Percentiles rank a stretch among this genome's conserved stretches.
Evolutionary conservation across 2,797 vertebrate species (phyloP).

Genomic region (Melanotaenia pygmaea): DNA sequence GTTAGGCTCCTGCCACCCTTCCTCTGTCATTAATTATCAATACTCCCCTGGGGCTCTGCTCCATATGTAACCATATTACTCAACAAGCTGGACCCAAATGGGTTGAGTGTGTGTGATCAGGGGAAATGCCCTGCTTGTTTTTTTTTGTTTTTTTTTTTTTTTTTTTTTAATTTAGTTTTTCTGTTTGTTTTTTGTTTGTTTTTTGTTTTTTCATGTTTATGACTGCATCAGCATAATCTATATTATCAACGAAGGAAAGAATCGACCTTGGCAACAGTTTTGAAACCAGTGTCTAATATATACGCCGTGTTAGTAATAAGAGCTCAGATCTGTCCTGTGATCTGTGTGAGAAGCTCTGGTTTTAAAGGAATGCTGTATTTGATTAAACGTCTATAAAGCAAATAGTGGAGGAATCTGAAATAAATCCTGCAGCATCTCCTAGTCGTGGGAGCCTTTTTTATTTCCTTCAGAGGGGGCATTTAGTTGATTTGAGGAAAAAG

Average conservation of each 20-base stretch:
- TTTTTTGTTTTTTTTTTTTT: constrained; percentile 7
- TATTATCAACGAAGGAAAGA: constrained; percentile 24
- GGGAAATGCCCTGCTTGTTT: constrained; percentile 35
- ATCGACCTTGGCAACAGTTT: constrained; percentile 34
- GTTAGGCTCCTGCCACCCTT: constrained; percentile 69
- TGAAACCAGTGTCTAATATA: constrained; percentile 48
- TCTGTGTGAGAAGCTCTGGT: constrained; percentile 30
- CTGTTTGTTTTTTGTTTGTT: too few relatives aligned
- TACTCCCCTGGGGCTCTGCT: constrained; percentile 64
- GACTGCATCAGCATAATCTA: constrained; percentile 30
- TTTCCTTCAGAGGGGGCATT: constrained; percentile 2
- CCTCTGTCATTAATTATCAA: constrained; percentile 79
- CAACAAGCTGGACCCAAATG: constrained; percentile 30
- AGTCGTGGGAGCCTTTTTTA: constrained; percentile 15
- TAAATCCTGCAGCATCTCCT: constrained; percentile 17
- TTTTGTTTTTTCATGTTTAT: constrained; percentile 17
- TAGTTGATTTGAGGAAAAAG: constrained; percentile 36
- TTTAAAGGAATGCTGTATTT: constrained; percentile 27
- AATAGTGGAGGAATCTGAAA: background rate
- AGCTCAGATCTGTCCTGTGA: constrained; percentile 26
- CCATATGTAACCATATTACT: constrained; percentile 55
- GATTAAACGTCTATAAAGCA: constrained; percentile 33
- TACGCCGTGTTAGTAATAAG: constrained; percentile 47
- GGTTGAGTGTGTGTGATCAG: constrained; percentile 45
- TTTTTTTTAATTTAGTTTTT: too few relatives aligned